These are phyloP conservation scores for Habrosyne pyritoides DNA, from an alignment of 2,888 invertebrate species.

Conservation along the genomic window DNA sequence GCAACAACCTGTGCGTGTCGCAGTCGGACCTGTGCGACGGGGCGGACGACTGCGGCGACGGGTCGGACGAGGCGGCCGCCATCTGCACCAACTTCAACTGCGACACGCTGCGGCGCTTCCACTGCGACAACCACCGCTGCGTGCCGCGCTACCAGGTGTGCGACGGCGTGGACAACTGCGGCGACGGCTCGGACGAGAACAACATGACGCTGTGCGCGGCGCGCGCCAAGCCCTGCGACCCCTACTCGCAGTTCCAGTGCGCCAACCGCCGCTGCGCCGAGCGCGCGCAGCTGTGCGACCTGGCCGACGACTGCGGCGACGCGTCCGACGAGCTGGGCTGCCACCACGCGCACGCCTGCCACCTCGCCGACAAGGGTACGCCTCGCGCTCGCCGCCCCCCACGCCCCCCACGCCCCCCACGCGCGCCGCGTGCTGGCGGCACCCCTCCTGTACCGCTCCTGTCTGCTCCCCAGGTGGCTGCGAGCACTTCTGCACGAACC, in stretches of 20 bases:
- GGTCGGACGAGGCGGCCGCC: conserved; percentile 91
- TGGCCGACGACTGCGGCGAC: conserved; percentile 95
- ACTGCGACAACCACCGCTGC: conserved; percentile 94
- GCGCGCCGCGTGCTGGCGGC: conserved; percentile 43
- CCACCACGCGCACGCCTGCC: conserved; percentile 86
- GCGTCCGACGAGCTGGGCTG: conserved; percentile 96
- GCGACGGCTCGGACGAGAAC: conserved; percentile 97
- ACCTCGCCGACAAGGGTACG: conserved; percentile 62
- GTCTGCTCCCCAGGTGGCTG: conserved; percentile 92
- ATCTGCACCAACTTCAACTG: conserved; percentile 94
- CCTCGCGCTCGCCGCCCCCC: not conserved
- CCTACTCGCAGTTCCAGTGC: conserved; percentile 92
- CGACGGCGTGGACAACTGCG: conserved; percentile 96
- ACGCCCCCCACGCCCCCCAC: conserved; percentile 80
- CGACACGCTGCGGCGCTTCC: conserved; percentile 92
- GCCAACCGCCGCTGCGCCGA: conserved; percentile 94
- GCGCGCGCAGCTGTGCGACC: conserved; percentile 91
- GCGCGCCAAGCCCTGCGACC: conserved; percentile 90
- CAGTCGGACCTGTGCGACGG: conserved; percentile 96
- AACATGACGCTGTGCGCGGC: conserved; percentile 94
- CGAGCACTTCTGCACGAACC: conserved; percentile 94
- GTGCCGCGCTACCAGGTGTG: conserved; percentile 92
- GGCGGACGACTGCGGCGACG: conserved; percentile 96
- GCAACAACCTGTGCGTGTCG: conserved; percentile 95
- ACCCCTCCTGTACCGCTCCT: too few relatives aligned